Percentiles rank a stretch among this genome's conserved stretches.
Conservation (phyloP, 2,888 invertebrate species). For the Polia nebulosa region DNA sequence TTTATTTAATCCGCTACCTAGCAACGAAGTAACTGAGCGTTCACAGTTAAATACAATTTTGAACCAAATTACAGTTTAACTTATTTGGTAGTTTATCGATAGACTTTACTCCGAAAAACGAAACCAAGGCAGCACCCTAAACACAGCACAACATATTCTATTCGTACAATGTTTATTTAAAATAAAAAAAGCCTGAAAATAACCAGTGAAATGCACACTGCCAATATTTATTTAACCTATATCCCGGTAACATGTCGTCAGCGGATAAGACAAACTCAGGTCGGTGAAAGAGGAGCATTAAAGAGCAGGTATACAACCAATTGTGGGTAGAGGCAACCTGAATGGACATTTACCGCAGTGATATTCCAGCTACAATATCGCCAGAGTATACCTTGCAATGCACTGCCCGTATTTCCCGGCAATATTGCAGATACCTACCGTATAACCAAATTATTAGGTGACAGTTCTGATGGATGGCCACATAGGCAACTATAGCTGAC, state of each 20-base stretch:
- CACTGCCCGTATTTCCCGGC: slow-evolving; percentile 8
- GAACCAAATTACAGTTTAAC: slow-evolving; percentile 6
- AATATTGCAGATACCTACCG: slow-evolving; percentile 25
- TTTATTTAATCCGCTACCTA: slow-evolving; percentile 35
- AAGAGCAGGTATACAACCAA: neutral
- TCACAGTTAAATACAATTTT: slow-evolving; percentile 15
- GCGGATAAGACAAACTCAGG: neutral
- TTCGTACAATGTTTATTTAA: slow-evolving; percentile 8
- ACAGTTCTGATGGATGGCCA: slow-evolving; percentile 9
- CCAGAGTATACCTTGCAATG: slow-evolving; percentile 10
- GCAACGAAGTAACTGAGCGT: slow-evolving; percentile 27
- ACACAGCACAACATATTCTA: neutral
- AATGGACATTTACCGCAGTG: slow-evolving; percentile 14
- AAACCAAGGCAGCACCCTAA: neutral
- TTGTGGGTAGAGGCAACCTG: slow-evolving; percentile 12
- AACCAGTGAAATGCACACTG: slow-evolving; percentile 6
- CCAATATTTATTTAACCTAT: slow-evolving; percentile 3
- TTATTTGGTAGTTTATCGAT: slow-evolving; percentile 17
- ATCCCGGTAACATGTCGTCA: neutral
- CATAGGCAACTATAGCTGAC: neutral
- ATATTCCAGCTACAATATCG: slow-evolving; percentile 26
- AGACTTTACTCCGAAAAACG: neutral
- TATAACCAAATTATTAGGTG: slow-evolving; percentile 30
- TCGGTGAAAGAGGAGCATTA: slow-evolving; percentile 13
- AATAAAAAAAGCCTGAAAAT: neutral